Percentiles rank a stretch among this genome's conserved stretches.
phyloP scores from a whole-genome alignment of 64 coral and sea anemone genomes.

The Dendrophyllia cribrosa region DNA sequence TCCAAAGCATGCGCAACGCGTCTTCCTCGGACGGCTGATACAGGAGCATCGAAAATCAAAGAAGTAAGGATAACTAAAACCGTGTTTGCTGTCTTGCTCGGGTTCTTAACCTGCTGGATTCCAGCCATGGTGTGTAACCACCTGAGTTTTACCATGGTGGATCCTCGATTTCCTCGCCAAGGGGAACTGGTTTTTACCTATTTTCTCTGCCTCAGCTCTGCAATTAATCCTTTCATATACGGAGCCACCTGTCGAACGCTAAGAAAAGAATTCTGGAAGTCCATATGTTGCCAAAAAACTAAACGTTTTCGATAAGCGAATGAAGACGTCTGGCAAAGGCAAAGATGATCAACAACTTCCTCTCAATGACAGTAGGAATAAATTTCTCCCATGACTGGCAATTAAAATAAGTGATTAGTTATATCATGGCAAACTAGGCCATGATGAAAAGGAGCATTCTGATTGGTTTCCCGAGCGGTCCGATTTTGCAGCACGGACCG shows the following conservation, averaged over 20 bases:
- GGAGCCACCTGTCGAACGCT: background rate
- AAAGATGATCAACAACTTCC: no score
- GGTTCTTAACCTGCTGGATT: constrained; percentile 22
- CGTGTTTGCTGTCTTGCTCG: background rate
- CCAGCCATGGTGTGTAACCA: background rate
- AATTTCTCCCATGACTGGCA: no score
- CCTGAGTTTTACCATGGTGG: constrained; percentile 14
- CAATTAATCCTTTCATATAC: constrained; percentile 33
- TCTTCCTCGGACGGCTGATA: no score
- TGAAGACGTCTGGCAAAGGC: no score
- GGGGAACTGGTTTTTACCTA: constrained; percentile 28
- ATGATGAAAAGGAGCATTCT: no score
- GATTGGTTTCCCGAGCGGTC: no score
- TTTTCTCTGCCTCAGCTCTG: constrained; percentile 15
- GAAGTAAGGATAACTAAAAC: constrained; percentile 22
- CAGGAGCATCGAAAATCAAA: background rate
- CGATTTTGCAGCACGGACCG: no score
- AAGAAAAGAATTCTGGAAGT: background rate
- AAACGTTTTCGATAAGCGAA: background rate
- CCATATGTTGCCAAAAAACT: background rate
- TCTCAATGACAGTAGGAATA: no score
- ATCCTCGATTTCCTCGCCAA: constrained; percentile 34
- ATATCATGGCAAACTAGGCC: no score
- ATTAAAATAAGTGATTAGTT: no score
- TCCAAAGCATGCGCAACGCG: background rate